Evolutionary conservation across 2,888 invertebrate genomes (phyloP).

Genomic region (Papilio protenor): DNA sequence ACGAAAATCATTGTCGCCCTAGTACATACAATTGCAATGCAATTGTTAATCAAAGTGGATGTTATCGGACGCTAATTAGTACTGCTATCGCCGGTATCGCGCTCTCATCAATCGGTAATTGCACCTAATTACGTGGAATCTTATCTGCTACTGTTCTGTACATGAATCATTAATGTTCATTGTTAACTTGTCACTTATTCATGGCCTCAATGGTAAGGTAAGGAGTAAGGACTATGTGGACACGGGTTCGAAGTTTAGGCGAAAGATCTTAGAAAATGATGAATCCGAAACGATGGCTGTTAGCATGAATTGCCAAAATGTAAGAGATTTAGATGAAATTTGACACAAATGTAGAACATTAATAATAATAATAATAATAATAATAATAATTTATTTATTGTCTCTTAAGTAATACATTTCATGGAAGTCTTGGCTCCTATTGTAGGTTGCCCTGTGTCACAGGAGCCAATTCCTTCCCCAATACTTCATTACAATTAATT

Average conservation of each 20-base stretch:
- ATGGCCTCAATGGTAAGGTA: not conserved
- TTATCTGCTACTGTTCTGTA: constrained; percentile 36
- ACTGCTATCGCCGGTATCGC: constrained; percentile 17
- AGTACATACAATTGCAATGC: constrained; percentile 44
- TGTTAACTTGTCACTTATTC: constrained; percentile 23
- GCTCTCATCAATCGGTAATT: constrained; percentile 40
- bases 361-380: too few species aligned
- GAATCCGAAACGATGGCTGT: too few species aligned
- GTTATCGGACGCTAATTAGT: constrained; percentile 53
- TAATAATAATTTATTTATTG: too few species aligned
- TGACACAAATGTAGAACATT: too few species aligned
- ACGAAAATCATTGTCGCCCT: constrained; percentile 9
- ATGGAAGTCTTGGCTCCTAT: too few species aligned
- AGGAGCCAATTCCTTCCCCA: too few species aligned
- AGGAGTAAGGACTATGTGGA: not conserved
- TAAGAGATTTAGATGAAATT: too few species aligned
- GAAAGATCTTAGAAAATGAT: too few species aligned
- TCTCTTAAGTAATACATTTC: too few species aligned
- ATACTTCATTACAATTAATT: too few species aligned
- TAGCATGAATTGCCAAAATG: too few species aligned
- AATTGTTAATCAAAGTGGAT: constrained; percentile 53
- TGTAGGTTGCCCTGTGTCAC: too few species aligned
- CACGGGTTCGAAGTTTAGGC: not conserved
- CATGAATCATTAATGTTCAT: constrained; percentile 35
- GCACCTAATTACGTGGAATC: constrained; percentile 39